Base-by-base conservation (phyloP, 1,140 invertebrate species). In the Aphis craccivora region DNA sequence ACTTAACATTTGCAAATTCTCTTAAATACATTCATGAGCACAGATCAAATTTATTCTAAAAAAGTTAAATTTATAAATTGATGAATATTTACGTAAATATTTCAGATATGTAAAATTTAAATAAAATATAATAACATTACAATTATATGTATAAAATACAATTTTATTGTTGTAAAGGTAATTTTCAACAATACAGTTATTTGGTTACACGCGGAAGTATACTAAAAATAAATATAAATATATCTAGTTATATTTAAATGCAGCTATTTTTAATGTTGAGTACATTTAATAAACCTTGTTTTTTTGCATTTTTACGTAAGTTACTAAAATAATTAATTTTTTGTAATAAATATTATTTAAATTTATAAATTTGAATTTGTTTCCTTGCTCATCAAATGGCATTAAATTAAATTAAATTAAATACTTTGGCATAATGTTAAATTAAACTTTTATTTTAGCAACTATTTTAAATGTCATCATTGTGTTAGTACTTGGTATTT, bases 221-320 rank as follows among this genome's bases (percentile, higher is more conserved):
- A 76, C 14, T 76, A 76, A 76, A 51, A 51, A 51, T 51, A 51
- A 51, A 51, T 18, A 51, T 51, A 20, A 76, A n/a, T 76, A 76
- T 14, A 35, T n/a, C 30, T 67, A 76, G 37, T 84, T 43, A 40
- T 84, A 25, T 40, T 40, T 40, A 40, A 37, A 43, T 23, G 8
- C 22, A 23, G 81, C 25, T 86, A 86, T 86, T 86, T 86, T 86
- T 86, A 84, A 86, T 45, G 43, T 18, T 30, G 40, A 86, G 84
- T 43, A 45, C 22, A 86, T 88, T 88, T 88, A 88, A 45, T 48
- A 88, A 9, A 20, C 22, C 9, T 88, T n/a, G 2, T 48, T 48
- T 51, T 51, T 88, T 88, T 87, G 22, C 30, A n/a, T n/a, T 2
- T n/a, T 88, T 35, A 88, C 30, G n/a, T 11, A 45, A 45, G 84